These are phyloP conservation scores for Euura lappo DNA, from an alignment of 1,140 invertebrate species.

Conservation along the genomic window DNA sequence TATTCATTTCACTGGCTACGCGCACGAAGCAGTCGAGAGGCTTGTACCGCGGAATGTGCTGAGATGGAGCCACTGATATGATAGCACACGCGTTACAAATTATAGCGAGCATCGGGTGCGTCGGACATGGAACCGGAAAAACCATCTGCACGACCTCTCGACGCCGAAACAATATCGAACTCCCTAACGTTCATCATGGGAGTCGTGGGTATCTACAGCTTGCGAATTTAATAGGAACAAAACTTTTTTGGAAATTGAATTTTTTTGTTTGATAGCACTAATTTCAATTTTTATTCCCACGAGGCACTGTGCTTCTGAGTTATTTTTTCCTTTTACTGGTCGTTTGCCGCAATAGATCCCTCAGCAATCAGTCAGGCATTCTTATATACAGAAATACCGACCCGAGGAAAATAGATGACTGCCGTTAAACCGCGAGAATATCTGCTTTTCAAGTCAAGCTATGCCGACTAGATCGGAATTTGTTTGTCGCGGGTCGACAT, in stretches of 20 bases:
- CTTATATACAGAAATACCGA: constrained; percentile 27
- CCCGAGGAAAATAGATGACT: constrained; percentile 39
- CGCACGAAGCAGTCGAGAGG: constrained; percentile 10
- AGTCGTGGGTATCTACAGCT: too few relatives aligned
- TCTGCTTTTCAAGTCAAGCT: neutral
- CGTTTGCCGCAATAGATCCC: constrained; percentile 29
- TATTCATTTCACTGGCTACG: constrained; percentile 27
- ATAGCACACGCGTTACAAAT: constrained; percentile 33
- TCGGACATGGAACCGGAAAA: neutral
- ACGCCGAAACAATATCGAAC: too few relatives aligned
- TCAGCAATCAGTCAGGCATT: constrained; percentile 43
- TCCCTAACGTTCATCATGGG: too few relatives aligned
- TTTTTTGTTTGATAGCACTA: too few relatives aligned
- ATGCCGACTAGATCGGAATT: constrained; percentile 38
- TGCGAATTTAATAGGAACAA: too few relatives aligned
- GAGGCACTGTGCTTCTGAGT: too few relatives aligned
- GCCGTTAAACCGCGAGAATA: constrained; percentile 25
- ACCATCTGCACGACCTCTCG: neutral
- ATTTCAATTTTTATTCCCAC: too few relatives aligned
- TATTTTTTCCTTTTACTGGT: neutral
- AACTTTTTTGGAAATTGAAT: neutral
- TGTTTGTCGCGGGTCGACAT: constrained; percentile 31
- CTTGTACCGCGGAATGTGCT: constrained; percentile 10
- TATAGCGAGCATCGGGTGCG: constrained; percentile 10
- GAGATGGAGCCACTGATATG: constrained; percentile 33